phyloP scores from a whole-genome alignment of 2,888 invertebrate species.

The Ennomos erosarius region DNA sequence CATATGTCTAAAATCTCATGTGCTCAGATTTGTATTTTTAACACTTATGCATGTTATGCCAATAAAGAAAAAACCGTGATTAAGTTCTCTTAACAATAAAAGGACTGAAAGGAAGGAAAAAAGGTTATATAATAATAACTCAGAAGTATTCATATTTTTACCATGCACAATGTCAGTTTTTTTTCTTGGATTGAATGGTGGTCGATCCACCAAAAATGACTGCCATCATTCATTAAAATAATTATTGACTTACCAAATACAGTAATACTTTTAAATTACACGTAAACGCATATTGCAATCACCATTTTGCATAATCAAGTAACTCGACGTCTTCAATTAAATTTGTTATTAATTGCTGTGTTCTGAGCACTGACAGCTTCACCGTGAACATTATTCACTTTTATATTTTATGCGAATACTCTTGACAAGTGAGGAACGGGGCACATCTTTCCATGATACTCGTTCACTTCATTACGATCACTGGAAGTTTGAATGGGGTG shows the following conservation, averaged over 20 bases:
- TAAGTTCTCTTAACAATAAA: too few species aligned
- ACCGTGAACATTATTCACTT: slow-evolving; percentile 77
- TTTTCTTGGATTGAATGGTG: too few species aligned
- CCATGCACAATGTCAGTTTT: too few species aligned
- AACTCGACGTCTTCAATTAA: slow-evolving; percentile 74
- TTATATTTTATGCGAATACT: slow-evolving; percentile 77
- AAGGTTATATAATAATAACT: too few species aligned
- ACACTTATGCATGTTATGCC: too few species aligned
- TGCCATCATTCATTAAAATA: slow-evolving; percentile 29
- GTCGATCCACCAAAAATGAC: slow-evolving; percentile 20
- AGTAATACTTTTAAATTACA: slow-evolving; percentile 48
- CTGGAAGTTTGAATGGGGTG: slow-evolving; percentile 26
- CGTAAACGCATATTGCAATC: slow-evolving; percentile 46
- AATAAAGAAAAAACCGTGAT: too few species aligned
- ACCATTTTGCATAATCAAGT: slow-evolving; percentile 65
- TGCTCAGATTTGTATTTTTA: too few species aligned
- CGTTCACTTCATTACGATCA: slow-evolving; percentile 50
- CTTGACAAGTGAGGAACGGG: slow-evolving; percentile 73
- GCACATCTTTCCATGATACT: slow-evolving; percentile 62
- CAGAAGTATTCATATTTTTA: too few species aligned
- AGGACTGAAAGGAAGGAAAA: too few species aligned
- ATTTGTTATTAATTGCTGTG: slow-evolving; percentile 80
- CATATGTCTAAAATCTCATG: too few species aligned
- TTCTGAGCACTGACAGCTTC: slow-evolving; percentile 71
- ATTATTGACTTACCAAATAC: slow-evolving; percentile 36